These are phyloP conservation scores for Lasioglossum albipes DNA, from an alignment of 1,140 invertebrate species.

Conservation along the genomic window DNA sequence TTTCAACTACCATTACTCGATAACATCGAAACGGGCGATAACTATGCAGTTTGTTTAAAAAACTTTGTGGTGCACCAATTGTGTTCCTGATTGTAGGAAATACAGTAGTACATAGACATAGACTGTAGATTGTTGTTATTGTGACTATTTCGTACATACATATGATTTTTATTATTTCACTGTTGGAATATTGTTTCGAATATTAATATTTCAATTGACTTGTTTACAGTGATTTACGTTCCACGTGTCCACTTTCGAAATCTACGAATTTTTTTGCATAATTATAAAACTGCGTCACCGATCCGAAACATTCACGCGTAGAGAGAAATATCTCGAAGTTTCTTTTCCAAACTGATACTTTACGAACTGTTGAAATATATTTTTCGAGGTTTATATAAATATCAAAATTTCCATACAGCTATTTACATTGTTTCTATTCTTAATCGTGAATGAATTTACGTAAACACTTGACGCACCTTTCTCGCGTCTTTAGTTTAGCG, in stretches of 20 bases:
- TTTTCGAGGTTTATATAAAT: not conserved
- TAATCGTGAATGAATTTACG: constrained; percentile 6
- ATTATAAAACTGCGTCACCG: too few relatives aligned
- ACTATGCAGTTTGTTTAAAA: not conserved
- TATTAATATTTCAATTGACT: too few relatives aligned
- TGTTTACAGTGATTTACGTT: too few relatives aligned
- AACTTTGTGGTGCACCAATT: constrained; percentile 3
- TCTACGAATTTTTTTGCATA: too few relatives aligned
- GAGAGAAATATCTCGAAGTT: too few relatives aligned
- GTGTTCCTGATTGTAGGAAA: not conserved
- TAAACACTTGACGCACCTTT: not conserved
- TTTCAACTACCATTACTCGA: not conserved
- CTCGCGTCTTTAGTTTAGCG: not conserved
- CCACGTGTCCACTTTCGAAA: too few relatives aligned
- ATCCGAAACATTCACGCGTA: too few relatives aligned
- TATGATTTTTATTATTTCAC: not conserved
- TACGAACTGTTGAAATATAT: not conserved
- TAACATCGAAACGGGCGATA: not conserved
- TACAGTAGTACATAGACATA: too few relatives aligned
- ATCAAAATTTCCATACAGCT: not conserved
- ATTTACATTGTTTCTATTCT: not conserved
- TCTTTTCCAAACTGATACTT: not conserved
- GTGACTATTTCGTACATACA: not conserved
- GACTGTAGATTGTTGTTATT: not conserved
- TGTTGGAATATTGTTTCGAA: not conserved